Conservation (phyloP, 2,797 vertebrate genomes). For the Lutjanus campechanus region DNA sequence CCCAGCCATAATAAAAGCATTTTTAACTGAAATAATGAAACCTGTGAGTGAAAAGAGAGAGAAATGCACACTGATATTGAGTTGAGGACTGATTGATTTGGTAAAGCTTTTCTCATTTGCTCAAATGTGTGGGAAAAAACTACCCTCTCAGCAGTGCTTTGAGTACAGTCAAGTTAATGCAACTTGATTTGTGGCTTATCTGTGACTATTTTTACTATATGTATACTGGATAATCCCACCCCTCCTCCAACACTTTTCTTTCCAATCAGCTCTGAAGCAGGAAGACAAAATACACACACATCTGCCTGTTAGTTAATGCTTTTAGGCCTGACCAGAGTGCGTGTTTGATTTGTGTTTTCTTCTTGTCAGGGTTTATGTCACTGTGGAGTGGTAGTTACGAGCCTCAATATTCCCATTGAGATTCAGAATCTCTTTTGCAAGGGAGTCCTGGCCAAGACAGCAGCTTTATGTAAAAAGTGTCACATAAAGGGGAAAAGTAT, state of each 20-base stretch:
- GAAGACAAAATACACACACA: slow-evolving; percentile 3
- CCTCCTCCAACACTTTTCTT: slow-evolving; percentile 35
- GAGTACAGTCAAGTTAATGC: slow-evolving; percentile 22
- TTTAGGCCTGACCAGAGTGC: slow-evolving; percentile 10
- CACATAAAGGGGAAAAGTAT: too few species aligned
- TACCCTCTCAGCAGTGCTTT: neutral
- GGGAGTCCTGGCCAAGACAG: too few species aligned
- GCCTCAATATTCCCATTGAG: too few species aligned
- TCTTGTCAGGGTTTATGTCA: slow-evolving; percentile 1
- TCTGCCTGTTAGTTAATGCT: slow-evolving; percentile 17
- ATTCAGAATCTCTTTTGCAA: too few species aligned
- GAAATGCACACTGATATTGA: neutral
- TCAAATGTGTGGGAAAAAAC: slow-evolving; percentile 19
- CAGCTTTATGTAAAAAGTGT: too few species aligned
- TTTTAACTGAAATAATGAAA: slow-evolving; percentile 13
- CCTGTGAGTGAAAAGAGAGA: slow-evolving; percentile 17
- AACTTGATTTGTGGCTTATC: slow-evolving; percentile 40
- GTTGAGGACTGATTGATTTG: slow-evolving; percentile 16
- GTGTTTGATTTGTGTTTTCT: slow-evolving; percentile 12
- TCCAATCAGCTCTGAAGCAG: slow-evolving; percentile 34
- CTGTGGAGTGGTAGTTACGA: neutral
- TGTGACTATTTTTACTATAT: slow-evolving; percentile 31
- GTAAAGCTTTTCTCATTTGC: slow-evolving; percentile 3
- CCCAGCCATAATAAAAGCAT: slow-evolving; percentile 1
- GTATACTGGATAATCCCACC: slow-evolving; percentile 39